Evolutionary conservation across 2,888 invertebrate genomes (phyloP).

Genomic region (Labia minor): DNA sequence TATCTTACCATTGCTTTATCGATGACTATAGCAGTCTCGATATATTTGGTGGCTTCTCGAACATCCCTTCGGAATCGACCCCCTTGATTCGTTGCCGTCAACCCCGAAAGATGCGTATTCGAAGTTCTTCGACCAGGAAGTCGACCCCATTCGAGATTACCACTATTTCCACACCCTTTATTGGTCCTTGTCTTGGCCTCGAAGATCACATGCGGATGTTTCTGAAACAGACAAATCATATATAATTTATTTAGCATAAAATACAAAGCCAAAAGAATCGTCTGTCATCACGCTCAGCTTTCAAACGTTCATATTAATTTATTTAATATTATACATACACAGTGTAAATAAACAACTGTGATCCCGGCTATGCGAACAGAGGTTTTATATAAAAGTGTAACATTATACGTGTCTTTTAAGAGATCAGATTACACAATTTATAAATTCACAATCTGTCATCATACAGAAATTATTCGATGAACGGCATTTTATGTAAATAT

Average conservation of each 20-base stretch:
- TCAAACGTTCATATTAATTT: conserved; percentile 2
- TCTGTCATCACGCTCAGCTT: not conserved
- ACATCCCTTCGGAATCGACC: conserved; percentile 60
- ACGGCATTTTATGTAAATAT: too few species aligned
- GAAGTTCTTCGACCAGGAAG: conserved; percentile 49
- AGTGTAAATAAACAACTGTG: not conserved
- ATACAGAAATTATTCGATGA: too few species aligned
- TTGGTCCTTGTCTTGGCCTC: conserved; percentile 83
- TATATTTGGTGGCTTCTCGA: conserved; percentile 82
- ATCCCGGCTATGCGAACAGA: too few species aligned
- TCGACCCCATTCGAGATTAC: conserved; percentile 61
- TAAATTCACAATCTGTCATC: too few species aligned
- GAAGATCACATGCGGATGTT: conserved; percentile 96
- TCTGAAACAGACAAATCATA: conserved; percentile 47
- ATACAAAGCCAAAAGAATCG: not conserved
- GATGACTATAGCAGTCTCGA: conserved; percentile 89
- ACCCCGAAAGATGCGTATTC: conserved; percentile 39
- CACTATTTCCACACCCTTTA: conserved; percentile 81
- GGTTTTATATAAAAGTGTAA: too few species aligned
- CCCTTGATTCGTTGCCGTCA: conserved; percentile 20
- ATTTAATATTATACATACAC: too few species aligned
- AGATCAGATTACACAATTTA: too few species aligned
- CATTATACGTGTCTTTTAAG: too few species aligned
- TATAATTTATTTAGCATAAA: conserved; percentile 34
- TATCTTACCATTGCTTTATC: conserved; percentile 89